Evolutionary conservation across 2,113 vertebrate species (phyloP), one percentile per base, ranked within the genome.

Genomic region (Dipodomys spectabilis): DNA sequence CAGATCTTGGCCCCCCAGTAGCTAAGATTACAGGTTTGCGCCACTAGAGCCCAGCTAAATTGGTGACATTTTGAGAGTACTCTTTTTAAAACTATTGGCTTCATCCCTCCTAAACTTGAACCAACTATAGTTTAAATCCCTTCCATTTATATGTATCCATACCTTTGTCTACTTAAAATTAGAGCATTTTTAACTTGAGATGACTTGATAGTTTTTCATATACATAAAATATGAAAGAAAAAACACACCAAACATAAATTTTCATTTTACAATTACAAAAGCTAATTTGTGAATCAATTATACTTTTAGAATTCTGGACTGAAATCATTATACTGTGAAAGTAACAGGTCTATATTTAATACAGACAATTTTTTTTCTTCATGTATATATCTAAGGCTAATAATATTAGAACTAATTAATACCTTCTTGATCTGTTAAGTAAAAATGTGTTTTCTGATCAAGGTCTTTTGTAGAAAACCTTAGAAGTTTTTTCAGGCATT

Each of bases 21-120:
- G 39, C 5, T 39, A 39, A 39, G 39, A 39, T 39, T 39, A 39
- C 39, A 39, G 39, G 39, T 39, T 39, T 39, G 39, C 5, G 5
- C 39, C 39, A 39, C 39, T 39, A 39, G 39, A 0, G 1, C 39
- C 39, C 39, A 39, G 39, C 39, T 39, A 57, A 57, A 57, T 57
- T 57, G 15, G 53, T 57, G 53, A 57, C 81, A 39, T 94, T 35
- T 65, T 15, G 67, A 49, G 2, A 27, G 25, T 86, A 72, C 22
- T 53, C 7, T 80, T 53, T 39, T 57, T 39, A 5, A 32, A 69
- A 87, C 18, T 22, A 10, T 80, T 75, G 65, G 11, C 45, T 88
- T 89, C 83, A 68, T 44, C 69, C 67, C 87, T 86, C 57, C 72
- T 88, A 73, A 77, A 82, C 27, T 95, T 92, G 32, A 74, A 27